Percentiles rank a stretch among this genome's conserved stretches.
These are phyloP conservation scores for Orius insidiosus DNA, from an alignment of 1,140 invertebrate species.

Conservation along the genomic window DNA sequence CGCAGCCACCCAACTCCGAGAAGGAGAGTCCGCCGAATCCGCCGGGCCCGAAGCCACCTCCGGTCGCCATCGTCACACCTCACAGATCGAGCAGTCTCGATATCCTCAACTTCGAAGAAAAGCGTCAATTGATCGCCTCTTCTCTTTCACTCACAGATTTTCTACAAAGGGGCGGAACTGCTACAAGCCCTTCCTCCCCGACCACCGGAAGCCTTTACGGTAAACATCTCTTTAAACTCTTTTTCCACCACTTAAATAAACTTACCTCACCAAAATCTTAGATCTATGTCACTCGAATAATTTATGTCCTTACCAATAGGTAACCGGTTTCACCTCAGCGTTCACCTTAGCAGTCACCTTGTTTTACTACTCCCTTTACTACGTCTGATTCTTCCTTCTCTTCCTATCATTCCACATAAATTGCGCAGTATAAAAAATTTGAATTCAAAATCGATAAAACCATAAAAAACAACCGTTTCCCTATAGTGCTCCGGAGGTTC, in stretches of 20 bases:
- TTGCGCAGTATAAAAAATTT: too few relatives aligned
- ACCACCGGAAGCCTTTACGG: constrained; percentile 20
- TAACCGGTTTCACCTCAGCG: too few relatives aligned
- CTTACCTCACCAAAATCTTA: not conserved
- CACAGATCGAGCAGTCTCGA: constrained; percentile 70
- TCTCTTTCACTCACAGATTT: constrained; percentile 72
- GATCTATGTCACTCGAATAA: not conserved
- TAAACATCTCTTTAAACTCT: not conserved
- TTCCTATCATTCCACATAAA: too few relatives aligned
- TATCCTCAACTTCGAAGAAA: constrained; percentile 79
- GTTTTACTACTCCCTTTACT: too few relatives aligned
- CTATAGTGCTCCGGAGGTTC: too few relatives aligned
- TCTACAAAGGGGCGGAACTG: constrained; percentile 38
- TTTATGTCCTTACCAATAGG: too few relatives aligned
- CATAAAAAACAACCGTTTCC: too few relatives aligned
- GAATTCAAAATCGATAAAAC: too few relatives aligned
- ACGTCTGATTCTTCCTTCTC: too few relatives aligned
- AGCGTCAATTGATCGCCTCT: constrained; percentile 70
- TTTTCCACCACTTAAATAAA: not conserved
- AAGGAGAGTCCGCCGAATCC: constrained; percentile 9
- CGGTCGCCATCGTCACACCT: constrained; percentile 33
- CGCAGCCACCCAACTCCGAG: constrained; percentile 1
- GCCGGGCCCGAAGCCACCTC: constrained; percentile 9
- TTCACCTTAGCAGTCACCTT: too few relatives aligned
- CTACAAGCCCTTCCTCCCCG: constrained; percentile 22